A percentile compares a stretch with the other conserved stretches of the same genome.
phyloP scores from a whole-genome alignment of 2,888 invertebrate genomes.

The Scelioninae gen. 1 region DNA sequence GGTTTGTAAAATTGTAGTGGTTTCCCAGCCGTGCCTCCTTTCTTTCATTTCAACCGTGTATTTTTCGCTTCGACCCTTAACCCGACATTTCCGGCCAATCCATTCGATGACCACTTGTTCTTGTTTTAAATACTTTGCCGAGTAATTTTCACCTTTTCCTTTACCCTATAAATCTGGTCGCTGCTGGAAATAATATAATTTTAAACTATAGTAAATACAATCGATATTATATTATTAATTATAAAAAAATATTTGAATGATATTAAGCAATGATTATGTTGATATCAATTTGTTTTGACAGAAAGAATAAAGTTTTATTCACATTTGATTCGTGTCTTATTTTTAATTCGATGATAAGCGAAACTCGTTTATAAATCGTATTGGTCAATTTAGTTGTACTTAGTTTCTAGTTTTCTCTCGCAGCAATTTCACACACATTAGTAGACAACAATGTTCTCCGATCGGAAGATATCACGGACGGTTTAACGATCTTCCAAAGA shows the following conservation, averaged over 20 bases:
- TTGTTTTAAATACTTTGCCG: constrained; percentile 18
- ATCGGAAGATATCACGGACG: constrained; percentile 8
- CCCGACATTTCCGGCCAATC: constrained; percentile 4
- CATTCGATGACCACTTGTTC: constrained; percentile 7
- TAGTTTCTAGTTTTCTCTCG: constrained; percentile 3
- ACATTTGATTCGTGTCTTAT: neutral
- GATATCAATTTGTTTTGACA: too few species aligned
- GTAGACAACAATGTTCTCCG: constrained; percentile 20
- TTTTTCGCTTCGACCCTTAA: constrained; percentile 7
- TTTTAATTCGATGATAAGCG: neutral
- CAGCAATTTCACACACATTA: constrained; percentile 21
- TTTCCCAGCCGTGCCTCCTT: constrained; percentile 16
- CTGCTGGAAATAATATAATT: too few species aligned
- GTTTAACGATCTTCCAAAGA: constrained; percentile 29
- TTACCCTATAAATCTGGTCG: too few species aligned
- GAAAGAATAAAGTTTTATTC: too few species aligned
- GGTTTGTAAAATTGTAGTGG: constrained; percentile 53
- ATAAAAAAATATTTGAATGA: too few species aligned
- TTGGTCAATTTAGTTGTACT: neutral
- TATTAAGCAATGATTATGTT: too few species aligned
- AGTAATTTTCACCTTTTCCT: constrained; percentile 11
- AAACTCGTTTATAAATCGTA: neutral
- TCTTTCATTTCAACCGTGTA: constrained; percentile 38
- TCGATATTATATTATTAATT: too few species aligned
- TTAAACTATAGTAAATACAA: too few species aligned